A percentile compares a stretch with the other conserved stretches of the same genome.
phyloP scores from a whole-genome alignment of 1,140 invertebrate species.

The Zophobas morio region DNA sequence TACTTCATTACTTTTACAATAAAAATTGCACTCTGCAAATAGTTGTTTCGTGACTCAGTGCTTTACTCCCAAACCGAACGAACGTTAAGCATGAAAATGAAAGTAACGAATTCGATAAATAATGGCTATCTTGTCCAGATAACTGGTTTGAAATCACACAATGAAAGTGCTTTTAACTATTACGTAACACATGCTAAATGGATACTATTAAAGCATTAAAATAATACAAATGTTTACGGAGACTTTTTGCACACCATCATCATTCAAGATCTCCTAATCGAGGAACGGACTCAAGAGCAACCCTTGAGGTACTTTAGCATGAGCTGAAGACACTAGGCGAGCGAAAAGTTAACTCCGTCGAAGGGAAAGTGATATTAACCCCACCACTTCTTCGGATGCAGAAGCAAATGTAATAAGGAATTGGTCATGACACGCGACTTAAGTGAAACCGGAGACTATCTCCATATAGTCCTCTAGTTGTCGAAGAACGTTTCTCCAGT shows the following conservation, averaged over 20 bases:
- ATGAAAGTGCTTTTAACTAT: constrained; percentile 9
- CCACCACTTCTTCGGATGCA: constrained; percentile 18
- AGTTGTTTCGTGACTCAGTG: too few relatives aligned
- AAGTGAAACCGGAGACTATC: constrained; percentile 47
- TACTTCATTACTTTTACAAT: too few relatives aligned
- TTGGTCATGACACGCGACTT: constrained; percentile 37
- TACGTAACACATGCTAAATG: not conserved
- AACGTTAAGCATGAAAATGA: not conserved
- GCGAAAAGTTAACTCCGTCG: not conserved
- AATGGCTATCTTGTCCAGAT: not conserved
- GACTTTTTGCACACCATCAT: too few relatives aligned
- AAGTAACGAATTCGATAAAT: not conserved
- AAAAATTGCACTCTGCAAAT: too few relatives aligned
- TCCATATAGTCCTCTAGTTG: constrained; percentile 40
- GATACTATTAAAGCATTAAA: not conserved
- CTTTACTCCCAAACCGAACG: too few relatives aligned
- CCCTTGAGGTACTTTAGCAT: too few relatives aligned
- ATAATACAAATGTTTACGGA: too few relatives aligned
- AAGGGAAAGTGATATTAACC: constrained; percentile 46
- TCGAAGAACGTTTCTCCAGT: constrained; percentile 28
- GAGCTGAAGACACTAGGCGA: too few relatives aligned
- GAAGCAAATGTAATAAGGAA: constrained; percentile 21
- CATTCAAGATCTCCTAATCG: too few relatives aligned
- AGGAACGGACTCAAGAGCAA: too few relatives aligned
- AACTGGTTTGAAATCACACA: constrained; percentile 2